Percentiles rank a stretch among this genome's conserved stretches.
These are phyloP conservation scores for Neelides folsomi DNA, from an alignment of 2,888 invertebrate genomes.

Conservation along the genomic window DNA sequence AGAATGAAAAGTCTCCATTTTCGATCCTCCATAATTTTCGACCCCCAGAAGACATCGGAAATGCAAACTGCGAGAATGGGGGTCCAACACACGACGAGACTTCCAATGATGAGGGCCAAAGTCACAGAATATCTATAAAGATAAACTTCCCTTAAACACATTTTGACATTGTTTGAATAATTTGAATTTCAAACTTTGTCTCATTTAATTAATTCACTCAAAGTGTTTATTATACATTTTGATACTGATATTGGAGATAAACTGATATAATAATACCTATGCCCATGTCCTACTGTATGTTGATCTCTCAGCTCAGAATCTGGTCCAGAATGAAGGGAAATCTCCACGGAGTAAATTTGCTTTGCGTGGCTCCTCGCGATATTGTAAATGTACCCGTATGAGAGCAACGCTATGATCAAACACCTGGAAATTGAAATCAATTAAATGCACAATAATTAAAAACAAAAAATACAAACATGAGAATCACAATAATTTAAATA, in stretches of 20 bases:
- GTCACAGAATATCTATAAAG: slow-evolving; percentile 45
- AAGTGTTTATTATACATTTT: too few species aligned
- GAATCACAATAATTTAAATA: too few species aligned
- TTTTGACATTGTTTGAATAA: too few species aligned
- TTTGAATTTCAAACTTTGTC: too few species aligned
- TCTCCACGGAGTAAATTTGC: slow-evolving; percentile 49
- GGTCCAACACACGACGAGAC: slow-evolving; percentile 48
- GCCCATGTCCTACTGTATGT: too few species aligned
- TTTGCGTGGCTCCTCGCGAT: slow-evolving; percentile 51
- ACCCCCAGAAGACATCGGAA: slow-evolving; percentile 34
- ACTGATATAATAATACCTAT: too few species aligned
- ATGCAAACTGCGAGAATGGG: slow-evolving; percentile 45
- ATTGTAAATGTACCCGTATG: slow-evolving; percentile 49
- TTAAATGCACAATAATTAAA: too few species aligned
- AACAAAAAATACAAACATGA: too few species aligned
- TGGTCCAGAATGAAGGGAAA: slow-evolving; percentile 34
- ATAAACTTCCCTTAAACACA: too few species aligned
- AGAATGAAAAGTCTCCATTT: slow-evolving; percentile 47
- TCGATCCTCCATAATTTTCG: slow-evolving; percentile 41
- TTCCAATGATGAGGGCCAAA: slow-evolving; percentile 49
- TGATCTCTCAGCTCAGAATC: slow-evolving; percentile 13
- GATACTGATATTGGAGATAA: too few species aligned
- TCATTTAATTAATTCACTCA: too few species aligned
- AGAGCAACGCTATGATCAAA: slow-evolving; percentile 40
- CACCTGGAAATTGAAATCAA: slow-evolving; percentile 37